These are phyloP conservation scores for Circaetus cinerascens DNA, from an alignment of 2,113 vertebrate genomes.

Conservation along the genomic window DNA sequence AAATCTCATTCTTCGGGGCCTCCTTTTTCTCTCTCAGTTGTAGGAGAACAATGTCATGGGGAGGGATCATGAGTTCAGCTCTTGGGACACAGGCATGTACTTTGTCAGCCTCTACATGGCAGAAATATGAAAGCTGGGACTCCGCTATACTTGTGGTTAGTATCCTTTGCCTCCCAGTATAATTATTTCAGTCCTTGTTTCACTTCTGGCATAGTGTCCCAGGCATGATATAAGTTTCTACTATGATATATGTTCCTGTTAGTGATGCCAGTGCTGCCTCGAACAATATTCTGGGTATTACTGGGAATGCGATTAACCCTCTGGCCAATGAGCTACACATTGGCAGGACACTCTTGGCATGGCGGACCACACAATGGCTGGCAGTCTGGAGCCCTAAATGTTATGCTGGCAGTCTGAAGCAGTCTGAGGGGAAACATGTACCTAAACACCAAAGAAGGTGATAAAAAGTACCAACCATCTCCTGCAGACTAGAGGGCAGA, in stretches of 20 bases:
- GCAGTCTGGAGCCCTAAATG: neutral
- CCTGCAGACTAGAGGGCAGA: neutral
- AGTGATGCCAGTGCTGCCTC: neutral
- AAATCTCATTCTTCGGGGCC: neutral
- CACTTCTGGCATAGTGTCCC: neutral
- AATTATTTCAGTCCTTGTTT: neutral
- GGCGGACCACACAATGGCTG: fast-evolving
- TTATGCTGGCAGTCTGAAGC: neutral
- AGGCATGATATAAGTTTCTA: neutral
- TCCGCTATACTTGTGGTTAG: neutral
- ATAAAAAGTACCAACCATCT: neutral
- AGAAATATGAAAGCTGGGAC: neutral
- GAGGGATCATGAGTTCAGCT: neutral
- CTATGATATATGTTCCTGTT: neutral
- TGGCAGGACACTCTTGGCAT: neutral
- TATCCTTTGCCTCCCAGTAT: neutral
- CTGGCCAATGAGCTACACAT: neutral
- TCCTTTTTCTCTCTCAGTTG: neutral
- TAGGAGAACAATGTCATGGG: neutral
- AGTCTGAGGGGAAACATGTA: neutral
- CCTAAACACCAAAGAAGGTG: neutral
- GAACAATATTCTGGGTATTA: neutral
- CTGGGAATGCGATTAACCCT: neutral
- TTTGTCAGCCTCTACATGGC: neutral
- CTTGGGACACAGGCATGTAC: neutral